Evolutionary conservation across 2,797 vertebrate species (phyloP).

Genomic region (Tamandua tetradactyla): DNA sequence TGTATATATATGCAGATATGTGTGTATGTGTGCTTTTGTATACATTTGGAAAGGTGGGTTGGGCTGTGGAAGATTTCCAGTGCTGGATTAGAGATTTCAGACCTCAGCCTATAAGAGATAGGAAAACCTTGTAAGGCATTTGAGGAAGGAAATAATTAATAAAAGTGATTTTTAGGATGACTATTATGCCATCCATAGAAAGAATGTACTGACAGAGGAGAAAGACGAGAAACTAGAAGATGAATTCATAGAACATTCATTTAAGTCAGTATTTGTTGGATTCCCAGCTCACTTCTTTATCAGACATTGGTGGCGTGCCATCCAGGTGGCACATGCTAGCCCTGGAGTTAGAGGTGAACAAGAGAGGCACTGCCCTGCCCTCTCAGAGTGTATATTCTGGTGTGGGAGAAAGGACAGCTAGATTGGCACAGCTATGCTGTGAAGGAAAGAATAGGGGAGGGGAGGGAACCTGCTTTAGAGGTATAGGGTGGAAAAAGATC

Average conservation of each 20-base stretch:
- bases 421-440: background rate
- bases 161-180: background rate
- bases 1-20: background rate
- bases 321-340: background rate
- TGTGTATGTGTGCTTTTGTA: background rate
- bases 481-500: background rate
- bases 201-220: background rate
- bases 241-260: background rate
- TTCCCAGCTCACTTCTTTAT: background rate
- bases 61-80: background rate
- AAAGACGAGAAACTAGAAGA: background rate
- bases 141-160: background rate
- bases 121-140: background rate
- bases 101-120: background rate
- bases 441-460: background rate
- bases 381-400: background rate
- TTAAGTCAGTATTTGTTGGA: background rate
- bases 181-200: background rate
- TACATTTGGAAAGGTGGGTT: background rate
- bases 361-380: background rate
- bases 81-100: background rate
- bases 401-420: background rate
- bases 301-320: background rate
- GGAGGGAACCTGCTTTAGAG: too few relatives aligned
- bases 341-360: background rate